Evolutionary conservation across 2,888 invertebrate genomes (phyloP).

Genomic region (Malthinus flaveolus): DNA sequence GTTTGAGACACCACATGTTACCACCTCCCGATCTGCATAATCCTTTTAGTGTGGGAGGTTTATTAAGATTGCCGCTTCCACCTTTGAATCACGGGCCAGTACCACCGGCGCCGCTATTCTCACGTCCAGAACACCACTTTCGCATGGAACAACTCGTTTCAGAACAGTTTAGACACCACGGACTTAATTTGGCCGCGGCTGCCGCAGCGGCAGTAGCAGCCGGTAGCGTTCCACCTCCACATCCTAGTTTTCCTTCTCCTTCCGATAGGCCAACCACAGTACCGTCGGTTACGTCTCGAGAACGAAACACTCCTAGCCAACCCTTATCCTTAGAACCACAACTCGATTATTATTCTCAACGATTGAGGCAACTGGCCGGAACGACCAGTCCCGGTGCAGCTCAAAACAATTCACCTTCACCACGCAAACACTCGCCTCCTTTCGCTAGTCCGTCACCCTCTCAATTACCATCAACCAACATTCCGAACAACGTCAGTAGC

Average conservation of each 20-base stretch:
- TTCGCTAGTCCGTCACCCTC: conserved; percentile 81
- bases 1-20: conserved; percentile 68
- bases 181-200: conserved; percentile 75
- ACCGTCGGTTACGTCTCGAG: conserved; percentile 54
- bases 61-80: conserved; percentile 77
- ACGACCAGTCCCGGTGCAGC: conserved; percentile 93
- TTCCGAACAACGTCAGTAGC: conserved; percentile 42
- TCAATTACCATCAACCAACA: conserved; percentile 65
- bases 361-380: conserved; percentile 97
- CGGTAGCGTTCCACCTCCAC: conserved; percentile 64
- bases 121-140: conserved; percentile 79
- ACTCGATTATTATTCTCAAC: conserved; percentile 99
- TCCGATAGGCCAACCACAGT: conserved; percentile 63
- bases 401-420: conserved; percentile 81
- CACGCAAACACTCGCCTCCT: conserved; percentile 78
- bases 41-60: conserved; percentile 72
- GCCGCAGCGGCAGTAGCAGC: conserved; percentile 69
- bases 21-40: conserved; percentile 76
- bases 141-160: conserved; percentile 83
- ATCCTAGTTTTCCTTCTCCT: conserved; percentile 65
- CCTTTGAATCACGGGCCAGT: conserved; percentile 71
- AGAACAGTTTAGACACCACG: conserved; percentile 81
- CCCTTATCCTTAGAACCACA: conserved; percentile 80
- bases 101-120: conserved; percentile 74
- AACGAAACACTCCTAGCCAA: conserved; percentile 61